Conservation (phyloP, 1,140 invertebrate genomes). For the Leptinotarsa lineolata region DNA sequence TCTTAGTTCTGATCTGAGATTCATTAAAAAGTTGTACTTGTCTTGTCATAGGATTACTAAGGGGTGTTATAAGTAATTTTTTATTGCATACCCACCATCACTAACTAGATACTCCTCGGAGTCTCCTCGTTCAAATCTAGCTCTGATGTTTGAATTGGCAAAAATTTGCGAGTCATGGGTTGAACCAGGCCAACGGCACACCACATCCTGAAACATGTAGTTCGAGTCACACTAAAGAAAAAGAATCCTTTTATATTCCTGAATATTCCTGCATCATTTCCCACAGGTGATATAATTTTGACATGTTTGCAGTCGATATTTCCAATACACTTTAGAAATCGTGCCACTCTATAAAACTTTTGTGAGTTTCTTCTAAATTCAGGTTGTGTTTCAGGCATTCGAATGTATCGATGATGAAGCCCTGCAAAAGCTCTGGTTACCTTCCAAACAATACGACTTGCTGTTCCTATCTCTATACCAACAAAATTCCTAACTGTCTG, state of each 20-base stretch:
- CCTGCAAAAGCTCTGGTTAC: constrained; percentile 9
- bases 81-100: constrained; percentile 44
- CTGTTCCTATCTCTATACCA: constrained; percentile 27
- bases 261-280: constrained; percentile 48
- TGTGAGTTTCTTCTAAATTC: constrained; percentile 35
- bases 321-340: constrained; percentile 48
- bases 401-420: constrained; percentile 35
- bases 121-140: not conserved
- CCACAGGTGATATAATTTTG: constrained; percentile 32
- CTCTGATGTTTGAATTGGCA: constrained; percentile 29
- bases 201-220: constrained; percentile 46
- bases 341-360: constrained; percentile 42
- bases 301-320: constrained; percentile 52
- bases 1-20: constrained; percentile 55
- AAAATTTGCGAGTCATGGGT: constrained; percentile 54
- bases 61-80: constrained; percentile 47
- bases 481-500: constrained; percentile 27
- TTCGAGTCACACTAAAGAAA: constrained; percentile 49
- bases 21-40: constrained; percentile 53
- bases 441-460: constrained; percentile 20
- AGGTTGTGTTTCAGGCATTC: constrained; percentile 37
- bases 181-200: constrained; percentile 52
- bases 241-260: constrained; percentile 54
- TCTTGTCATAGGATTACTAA: constrained; percentile 32
- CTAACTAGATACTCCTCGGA: not conserved